Conservation (phyloP, 2,797 vertebrate species). For the Bovichtus variegatus region DNA sequence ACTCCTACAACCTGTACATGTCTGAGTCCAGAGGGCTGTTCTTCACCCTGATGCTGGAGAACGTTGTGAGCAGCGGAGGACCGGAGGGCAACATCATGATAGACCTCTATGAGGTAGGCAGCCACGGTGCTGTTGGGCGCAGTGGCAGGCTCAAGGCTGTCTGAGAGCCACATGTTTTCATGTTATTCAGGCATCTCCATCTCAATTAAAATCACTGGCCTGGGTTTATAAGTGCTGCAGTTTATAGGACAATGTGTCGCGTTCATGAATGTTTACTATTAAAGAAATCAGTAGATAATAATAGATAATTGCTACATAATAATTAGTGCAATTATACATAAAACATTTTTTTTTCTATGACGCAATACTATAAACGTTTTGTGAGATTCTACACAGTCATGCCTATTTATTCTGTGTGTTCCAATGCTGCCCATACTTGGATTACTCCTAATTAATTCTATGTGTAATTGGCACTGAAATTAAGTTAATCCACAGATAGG, state of each 20-base stretch:
- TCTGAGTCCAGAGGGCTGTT: constrained; percentile 92
- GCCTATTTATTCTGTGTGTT: not conserved
- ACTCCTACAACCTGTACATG: constrained; percentile 95
- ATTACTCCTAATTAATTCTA: too few relatives aligned
- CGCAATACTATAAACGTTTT: not conserved
- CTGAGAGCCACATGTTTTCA: constrained; percentile 6
- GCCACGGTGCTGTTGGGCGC: not conserved
- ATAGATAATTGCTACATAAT: not conserved
- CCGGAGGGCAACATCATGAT: constrained; percentile 97
- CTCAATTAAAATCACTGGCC: not conserved
- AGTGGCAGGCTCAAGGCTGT: too few relatives aligned
- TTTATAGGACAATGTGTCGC: not conserved
- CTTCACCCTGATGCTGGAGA: constrained; percentile 94
- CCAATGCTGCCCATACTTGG: not conserved
- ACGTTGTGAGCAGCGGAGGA: constrained; percentile 92
- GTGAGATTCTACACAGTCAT: not conserved
- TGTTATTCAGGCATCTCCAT: constrained; percentile 9
- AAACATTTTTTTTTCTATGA: rapidly evolving
- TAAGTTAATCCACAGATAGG: not conserved
- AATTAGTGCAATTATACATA: not conserved
- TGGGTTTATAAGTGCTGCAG: constrained; percentile 1
- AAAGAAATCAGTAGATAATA: too few relatives aligned
- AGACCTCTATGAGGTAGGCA: constrained; percentile 95
- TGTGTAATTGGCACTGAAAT: not conserved
- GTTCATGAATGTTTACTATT: not conserved